Evolutionary conservation across 2,113 vertebrate species (phyloP), one percentile per base, ranked within the genome.

Genomic region (Crocuta crocuta): DNA sequence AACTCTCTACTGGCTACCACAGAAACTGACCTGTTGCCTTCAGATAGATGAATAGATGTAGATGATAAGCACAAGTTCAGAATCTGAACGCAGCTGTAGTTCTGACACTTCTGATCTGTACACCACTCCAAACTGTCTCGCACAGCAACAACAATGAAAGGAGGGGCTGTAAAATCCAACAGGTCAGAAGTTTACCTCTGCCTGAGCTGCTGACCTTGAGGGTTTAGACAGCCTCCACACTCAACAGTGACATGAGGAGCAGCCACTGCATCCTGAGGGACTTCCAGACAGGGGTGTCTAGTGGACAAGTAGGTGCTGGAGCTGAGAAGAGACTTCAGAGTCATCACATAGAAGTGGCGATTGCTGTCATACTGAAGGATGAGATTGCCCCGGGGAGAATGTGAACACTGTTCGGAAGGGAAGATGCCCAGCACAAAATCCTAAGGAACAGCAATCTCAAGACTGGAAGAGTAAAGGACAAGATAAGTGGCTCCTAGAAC

Each of bases 291-390:
- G 55, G 93, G 7, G 39, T 58, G 10, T 48, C 80, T 78, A 17
- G 43, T n/a, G 43, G 66, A 76, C 21, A 65, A 4, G 1, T 16
- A 11, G 23, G 13, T 80, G 15, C 55, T 68, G 19, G 70, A 17
- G 66, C 94, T 93, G n/a, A 66, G 82, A 82, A 76, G 79, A 95
- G 21, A 86, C 17, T 80, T 78, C 58, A 78, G 43, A 76, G 70
- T 61, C 71, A 66, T 50, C 1, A 71, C 31, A 43, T 31, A 19
- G 6, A 66, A 35, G 19, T 33, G 76, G 33, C 10, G 4, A 35
- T 87, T 0, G 0, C 53, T 28, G 3, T 35, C 61, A 43, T 19
- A 21, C 5, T 58, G 5, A 94, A 76, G 65, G 19, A 74, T 45
- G 55, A 89, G 66, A 26, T 33, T 63, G 9, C 28, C 84, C 24